Evolutionary conservation across 2,797 vertebrate species (phyloP), one percentile per base, ranked within the genome.

Genomic region (Pygocentrus nattereri): DNA sequence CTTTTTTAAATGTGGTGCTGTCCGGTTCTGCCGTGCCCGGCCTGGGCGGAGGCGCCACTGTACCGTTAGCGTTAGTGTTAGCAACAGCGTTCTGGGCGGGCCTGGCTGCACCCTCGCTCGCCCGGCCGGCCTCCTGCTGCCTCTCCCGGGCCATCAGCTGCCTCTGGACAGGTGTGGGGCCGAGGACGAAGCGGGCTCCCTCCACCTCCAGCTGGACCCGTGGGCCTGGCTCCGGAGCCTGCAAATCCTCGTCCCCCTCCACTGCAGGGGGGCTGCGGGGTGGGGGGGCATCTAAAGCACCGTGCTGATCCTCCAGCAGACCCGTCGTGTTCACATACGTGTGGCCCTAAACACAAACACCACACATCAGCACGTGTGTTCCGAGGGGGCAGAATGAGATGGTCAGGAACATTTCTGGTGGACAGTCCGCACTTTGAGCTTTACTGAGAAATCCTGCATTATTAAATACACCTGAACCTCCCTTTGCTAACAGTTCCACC

Each of bases 301-400:
- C 96, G 84, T 96, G 96, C 87, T 95, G 94, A 67, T 98, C 96
- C 78, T 99, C 97, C 87, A 97, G 95, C 81, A 98, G 95, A n/a
- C 96, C 97, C 2, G 95, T 96, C 83, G 98, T 99, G 94, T 99
- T 99, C 81, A 99, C 97, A 0, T 99, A 99, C n/a, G 98, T 99
- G 90, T 99, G 98, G 19, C 98, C 96, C 98, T 97, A 88, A 49
- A 90, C 78, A 78, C 1, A 13, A 19, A 62, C n/a, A 19, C 1
- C 34, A 67, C 25, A 79, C 16, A 56, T 0, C 47, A 25, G n/a
- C 44, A 41, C 3, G 2, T 18, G 4, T 34, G 34, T 34, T 34
- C 6, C 34, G 34, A 34, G 34, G 3, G 34, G 34, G n/a, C n/a
- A n/a, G n/a, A n/a, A 10, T 1, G 41, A 44, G 4, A 10, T n/a